Evolutionary conservation across 2,888 invertebrate species (phyloP).

Genomic region (Geotrupes spiniger): DNA sequence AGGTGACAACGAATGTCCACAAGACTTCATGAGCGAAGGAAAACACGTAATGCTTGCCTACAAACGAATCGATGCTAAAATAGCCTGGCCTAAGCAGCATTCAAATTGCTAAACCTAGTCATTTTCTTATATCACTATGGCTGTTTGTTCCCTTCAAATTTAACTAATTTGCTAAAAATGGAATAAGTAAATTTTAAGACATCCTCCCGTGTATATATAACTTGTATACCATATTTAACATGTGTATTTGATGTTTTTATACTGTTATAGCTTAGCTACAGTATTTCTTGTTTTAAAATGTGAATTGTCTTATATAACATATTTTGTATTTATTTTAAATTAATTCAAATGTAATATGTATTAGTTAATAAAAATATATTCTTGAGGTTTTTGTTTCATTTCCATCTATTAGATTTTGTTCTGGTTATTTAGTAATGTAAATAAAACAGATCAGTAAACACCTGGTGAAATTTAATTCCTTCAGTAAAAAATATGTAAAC

Average conservation of each 20-base stretch:
- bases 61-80: constrained; percentile 93
- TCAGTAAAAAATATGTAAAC: too few species aligned
- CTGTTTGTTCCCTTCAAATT: constrained; percentile 23
- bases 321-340: constrained; percentile 35
- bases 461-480: too few species aligned
- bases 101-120: constrained; percentile 34
- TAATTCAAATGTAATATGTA: constrained; percentile 33
- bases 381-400: constrained; percentile 23
- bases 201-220: constrained; percentile 9
- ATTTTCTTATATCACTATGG: constrained; percentile 31
- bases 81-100: constrained; percentile 83
- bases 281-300: constrained; percentile 27
- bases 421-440: too few species aligned
- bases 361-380: constrained; percentile 37
- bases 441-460: too few species aligned
- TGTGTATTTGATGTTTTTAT: constrained; percentile 36
- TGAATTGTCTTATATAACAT: constrained; percentile 30
- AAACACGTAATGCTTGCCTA: constrained; percentile 91
- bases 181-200: constrained; percentile 14
- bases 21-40: constrained; percentile 76
- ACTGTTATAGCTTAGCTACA: constrained; percentile 36
- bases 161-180: constrained; percentile 8
- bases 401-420: too few species aligned
- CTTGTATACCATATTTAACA: constrained; percentile 23
- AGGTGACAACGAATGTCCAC: constrained; percentile 85